phyloP scores from a whole-genome alignment of 2,113 vertebrate species.

The Larimichthys polyactis region DNA sequence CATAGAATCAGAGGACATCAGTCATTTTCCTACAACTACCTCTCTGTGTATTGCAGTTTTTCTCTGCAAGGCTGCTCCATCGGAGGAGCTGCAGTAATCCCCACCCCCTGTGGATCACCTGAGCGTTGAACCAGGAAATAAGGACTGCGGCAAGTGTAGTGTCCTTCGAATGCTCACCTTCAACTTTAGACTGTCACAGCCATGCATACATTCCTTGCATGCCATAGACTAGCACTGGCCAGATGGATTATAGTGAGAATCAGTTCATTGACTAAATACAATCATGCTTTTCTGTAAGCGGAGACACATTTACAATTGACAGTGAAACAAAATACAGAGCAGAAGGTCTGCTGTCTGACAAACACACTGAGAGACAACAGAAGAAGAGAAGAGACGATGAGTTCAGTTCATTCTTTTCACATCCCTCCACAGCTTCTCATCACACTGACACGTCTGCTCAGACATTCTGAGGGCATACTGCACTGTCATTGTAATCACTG shows the following conservation, averaged over 20 bases:
- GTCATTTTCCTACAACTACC: not conserved
- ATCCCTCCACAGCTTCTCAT: not conserved
- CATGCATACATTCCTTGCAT: not conserved
- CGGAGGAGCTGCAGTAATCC: conserved; percentile 21
- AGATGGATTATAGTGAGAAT: not conserved
- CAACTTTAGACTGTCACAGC: conserved; percentile 39
- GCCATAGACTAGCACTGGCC: not conserved
- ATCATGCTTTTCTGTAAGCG: not conserved
- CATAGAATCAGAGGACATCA: not conserved
- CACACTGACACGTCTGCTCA: not conserved
- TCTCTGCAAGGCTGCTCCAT: conserved; percentile 15
- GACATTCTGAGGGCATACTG: not conserved
- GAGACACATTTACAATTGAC: not conserved
- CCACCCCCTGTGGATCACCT: conserved; percentile 63
- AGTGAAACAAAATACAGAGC: not conserved
- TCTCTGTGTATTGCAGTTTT: conserved; percentile 25
- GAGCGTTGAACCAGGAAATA: conserved; percentile 70
- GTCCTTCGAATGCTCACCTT: conserved; percentile 72
- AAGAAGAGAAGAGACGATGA: not conserved
- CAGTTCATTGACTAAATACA: not conserved
- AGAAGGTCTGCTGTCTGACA: not conserved
- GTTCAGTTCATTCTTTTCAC: not conserved
- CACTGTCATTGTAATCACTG: not conserved
- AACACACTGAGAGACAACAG: not conserved
- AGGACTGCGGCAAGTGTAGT: conserved; percentile 58